Evolutionary conservation across 1,140 invertebrate species (phyloP).

Genomic region (Drosophila gunungcola): DNA sequence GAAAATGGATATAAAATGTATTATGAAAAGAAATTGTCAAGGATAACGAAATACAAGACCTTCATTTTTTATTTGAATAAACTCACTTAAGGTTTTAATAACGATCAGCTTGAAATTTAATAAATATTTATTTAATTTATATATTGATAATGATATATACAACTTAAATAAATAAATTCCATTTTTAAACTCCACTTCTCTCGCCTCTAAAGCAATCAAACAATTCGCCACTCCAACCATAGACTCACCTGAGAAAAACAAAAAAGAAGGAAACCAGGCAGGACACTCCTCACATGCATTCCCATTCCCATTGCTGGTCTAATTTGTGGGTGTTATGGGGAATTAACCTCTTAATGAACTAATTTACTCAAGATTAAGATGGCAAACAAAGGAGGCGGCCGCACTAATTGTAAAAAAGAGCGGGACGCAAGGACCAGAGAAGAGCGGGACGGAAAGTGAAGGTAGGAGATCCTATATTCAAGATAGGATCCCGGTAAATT

Average conservation of each 20-base stretch:
- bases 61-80: too few species aligned
- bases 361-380: slow-evolving; percentile 84
- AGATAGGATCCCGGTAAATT: slow-evolving; percentile 77
- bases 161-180: background rate
- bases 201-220: slow-evolving; percentile 36
- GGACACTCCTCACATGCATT: slow-evolving; percentile 20
- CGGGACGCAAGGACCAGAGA: slow-evolving; percentile 11
- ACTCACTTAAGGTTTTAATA: too few species aligned
- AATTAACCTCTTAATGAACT: slow-evolving; percentile 85
- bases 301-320: slow-evolving; percentile 26
- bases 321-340: slow-evolving; percentile 84
- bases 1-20: too few species aligned
- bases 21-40: too few species aligned
- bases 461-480: slow-evolving; percentile 37
- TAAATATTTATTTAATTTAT: too few species aligned
- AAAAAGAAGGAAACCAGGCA: slow-evolving; percentile 5
- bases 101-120: too few species aligned
- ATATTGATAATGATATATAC: too few species aligned
- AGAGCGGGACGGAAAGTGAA: background rate
- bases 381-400: slow-evolving; percentile 77
- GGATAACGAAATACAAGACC: too few species aligned
- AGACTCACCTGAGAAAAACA: slow-evolving; percentile 17
- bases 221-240: slow-evolving; percentile 22
- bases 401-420: slow-evolving; percentile 68
- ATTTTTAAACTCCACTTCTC: background rate